Conservation (phyloP, 2,113 vertebrate genomes). For the Cinclus cinclus region DNA sequence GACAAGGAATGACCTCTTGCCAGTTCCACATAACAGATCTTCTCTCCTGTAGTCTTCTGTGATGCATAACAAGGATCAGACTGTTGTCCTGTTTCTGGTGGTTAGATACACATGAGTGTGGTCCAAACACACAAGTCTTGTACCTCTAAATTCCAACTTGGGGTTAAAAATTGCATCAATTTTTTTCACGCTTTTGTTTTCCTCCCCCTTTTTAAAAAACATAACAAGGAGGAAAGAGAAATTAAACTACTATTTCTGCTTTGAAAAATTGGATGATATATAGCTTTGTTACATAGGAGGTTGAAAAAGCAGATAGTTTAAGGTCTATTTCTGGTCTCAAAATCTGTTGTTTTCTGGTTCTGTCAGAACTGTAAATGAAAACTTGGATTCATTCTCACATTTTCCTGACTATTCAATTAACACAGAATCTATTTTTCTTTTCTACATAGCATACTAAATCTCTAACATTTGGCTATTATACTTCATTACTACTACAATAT, state of each 20-base stretch:
- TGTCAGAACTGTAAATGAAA: conserved; percentile 18
- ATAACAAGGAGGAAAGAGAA: background rate
- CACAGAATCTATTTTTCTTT: background rate
- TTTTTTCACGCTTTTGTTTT: background rate
- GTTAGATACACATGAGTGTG: accelerated
- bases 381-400: background rate
- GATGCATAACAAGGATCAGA: background rate
- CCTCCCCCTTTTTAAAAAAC: background rate
- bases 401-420: conserved; percentile 3
- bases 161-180: background rate
- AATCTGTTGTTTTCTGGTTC: conserved; percentile 16
- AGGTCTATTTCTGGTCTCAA: background rate
- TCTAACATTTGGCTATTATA: background rate
- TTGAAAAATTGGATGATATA: background rate
- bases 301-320: conserved; percentile 8
- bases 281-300: background rate
- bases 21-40: background rate
- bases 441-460: background rate
- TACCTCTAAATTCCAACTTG: background rate
- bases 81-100: background rate
- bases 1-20: background rate
- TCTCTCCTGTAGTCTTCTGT: background rate
- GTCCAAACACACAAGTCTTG: background rate
- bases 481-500: background rate
- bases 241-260: background rate